A percentile compares a stretch with the other conserved stretches of the same genome.
Evolutionary conservation across 2,797 vertebrate genomes (phyloP).

Genomic region (Notamacropus eugenii): DNA sequence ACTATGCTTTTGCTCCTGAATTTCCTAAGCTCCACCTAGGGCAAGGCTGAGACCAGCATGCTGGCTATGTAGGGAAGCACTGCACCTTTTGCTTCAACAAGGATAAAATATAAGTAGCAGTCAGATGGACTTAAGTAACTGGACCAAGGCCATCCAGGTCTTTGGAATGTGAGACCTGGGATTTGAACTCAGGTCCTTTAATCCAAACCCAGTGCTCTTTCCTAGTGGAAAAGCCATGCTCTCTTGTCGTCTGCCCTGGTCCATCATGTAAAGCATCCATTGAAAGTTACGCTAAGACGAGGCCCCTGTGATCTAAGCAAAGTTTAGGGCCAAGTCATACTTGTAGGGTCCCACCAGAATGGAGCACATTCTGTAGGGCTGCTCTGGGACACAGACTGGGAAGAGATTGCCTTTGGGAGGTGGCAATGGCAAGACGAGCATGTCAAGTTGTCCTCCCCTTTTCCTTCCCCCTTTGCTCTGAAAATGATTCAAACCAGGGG

Average conservation of each 20-base stretch:
- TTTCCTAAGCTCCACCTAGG: constrained; percentile 34
- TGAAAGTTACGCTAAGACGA: neutral
- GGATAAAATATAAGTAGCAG: too few relatives aligned
- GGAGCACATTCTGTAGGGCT: neutral
- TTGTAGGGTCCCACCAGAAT: neutral
- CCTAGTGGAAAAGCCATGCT: neutral
- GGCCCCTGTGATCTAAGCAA: neutral
- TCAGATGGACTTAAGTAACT: neutral
- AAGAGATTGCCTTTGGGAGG: neutral
- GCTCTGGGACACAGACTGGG: neutral
- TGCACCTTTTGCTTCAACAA: neutral
- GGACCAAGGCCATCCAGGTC: neutral
- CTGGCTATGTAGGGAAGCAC: neutral
- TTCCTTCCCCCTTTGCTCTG: neutral
- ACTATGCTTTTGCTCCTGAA: neutral
- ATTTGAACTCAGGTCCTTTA: neutral
- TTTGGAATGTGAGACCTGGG: neutral
- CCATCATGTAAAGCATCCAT: neutral
- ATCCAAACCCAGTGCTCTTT: neutral
- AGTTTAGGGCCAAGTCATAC: neutral
- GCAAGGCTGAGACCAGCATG: constrained; percentile 16
- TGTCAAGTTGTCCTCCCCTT: neutral
- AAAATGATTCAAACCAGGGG: neutral
- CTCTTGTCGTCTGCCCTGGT: neutral
- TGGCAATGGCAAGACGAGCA: neutral